A percentile compares a stretch with the other conserved stretches of the same genome.
phyloP scores from a whole-genome alignment of 2,888 invertebrate species.

The Hydropsyche betteni region DNA sequence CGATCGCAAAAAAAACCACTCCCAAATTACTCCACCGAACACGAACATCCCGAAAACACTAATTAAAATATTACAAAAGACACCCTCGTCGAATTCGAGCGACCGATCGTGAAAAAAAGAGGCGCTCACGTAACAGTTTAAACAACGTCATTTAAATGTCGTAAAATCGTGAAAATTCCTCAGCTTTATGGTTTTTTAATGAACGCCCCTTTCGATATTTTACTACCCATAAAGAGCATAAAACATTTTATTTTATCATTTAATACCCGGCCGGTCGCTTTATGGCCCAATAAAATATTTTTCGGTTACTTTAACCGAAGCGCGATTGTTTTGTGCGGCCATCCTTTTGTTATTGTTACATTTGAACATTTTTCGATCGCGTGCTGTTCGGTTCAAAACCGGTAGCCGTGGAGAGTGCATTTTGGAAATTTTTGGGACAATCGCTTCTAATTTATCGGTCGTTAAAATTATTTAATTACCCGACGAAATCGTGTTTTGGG shows the following conservation, averaged over 20 bases:
- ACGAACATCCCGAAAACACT: too few species aligned
- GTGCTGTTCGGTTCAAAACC: slow-evolving; percentile 6
- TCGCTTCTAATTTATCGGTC: slow-evolving; percentile 11
- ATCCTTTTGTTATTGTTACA: too few species aligned
- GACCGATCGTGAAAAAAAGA: too few species aligned
- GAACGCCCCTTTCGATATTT: slow-evolving; percentile 39
- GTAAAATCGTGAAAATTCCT: slow-evolving; percentile 36
- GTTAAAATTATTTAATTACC: slow-evolving; percentile 21
- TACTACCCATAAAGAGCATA: slow-evolving; percentile 37
- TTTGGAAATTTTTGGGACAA: background rate
- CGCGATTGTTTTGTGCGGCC: too few species aligned
- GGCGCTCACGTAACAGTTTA: background rate
- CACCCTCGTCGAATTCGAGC: too few species aligned
- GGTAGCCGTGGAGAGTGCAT: slow-evolving; percentile 10
- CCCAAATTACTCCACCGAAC: too few species aligned
- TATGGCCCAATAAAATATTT: slow-evolving; percentile 32
- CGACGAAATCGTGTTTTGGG: background rate
- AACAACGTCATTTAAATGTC: slow-evolving; percentile 38
- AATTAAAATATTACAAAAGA: too few species aligned
- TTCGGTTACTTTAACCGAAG: slow-evolving; percentile 26
- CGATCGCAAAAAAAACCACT: too few species aligned
- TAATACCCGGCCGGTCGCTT: slow-evolving; percentile 22
- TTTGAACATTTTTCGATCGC: too few species aligned
- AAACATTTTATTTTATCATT: slow-evolving; percentile 33
- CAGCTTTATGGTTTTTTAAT: slow-evolving; percentile 41